Evolutionary conservation across 2,888 invertebrate genomes (phyloP), one percentile per base, ranked within the genome.

Genomic region (Eristalis arbustorum): DNA sequence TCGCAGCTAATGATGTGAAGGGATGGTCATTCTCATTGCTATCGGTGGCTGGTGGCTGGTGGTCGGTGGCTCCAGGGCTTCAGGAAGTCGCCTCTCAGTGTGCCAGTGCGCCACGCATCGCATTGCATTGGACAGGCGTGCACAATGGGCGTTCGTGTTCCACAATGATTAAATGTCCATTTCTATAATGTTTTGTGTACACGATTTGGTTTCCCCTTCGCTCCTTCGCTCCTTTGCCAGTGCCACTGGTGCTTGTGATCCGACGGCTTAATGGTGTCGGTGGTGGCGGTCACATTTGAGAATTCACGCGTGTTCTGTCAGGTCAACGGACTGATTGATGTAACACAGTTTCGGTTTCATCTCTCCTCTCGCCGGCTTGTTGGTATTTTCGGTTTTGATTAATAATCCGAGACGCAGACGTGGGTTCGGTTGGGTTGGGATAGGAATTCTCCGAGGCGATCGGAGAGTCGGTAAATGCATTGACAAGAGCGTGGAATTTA

Each of bases 291-390:
- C 66, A 62, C 76, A 59, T 69, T 67, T 71, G 76, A 56, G 61
- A 62, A 77, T 77, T 81, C 77, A 71, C 63, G 56, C 62, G 61
- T 59, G 22, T 74, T 78, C 61, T 62, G 57, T 37, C 77, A 67
- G 79, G 79, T 87, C 87, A 72, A 79, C 78, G 83, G n/a, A 72
- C 87, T 87, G 87, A 87, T 83, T 83, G 87, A 87, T 87, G 83
- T 87, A 75, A 83, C 87, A 78, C 57, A 83, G 74, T 83, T 79
- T 87, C 42, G 63, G 71, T 78, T 78, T 78, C 74, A 78, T 74
- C 74, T 85, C 42, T 68, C 49, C n/a, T 61, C 28, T 73, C 62
- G 56, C 34, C 75, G 49, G 18, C 34, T 40, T 28, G 72, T 74
- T 62, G 57, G 57, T 73, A n/a, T 81, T 85, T 73, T 68, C 49